Base-by-base conservation (phyloP, 92 coral and sea anemone genomes). In the Porites divaricata region DNA sequence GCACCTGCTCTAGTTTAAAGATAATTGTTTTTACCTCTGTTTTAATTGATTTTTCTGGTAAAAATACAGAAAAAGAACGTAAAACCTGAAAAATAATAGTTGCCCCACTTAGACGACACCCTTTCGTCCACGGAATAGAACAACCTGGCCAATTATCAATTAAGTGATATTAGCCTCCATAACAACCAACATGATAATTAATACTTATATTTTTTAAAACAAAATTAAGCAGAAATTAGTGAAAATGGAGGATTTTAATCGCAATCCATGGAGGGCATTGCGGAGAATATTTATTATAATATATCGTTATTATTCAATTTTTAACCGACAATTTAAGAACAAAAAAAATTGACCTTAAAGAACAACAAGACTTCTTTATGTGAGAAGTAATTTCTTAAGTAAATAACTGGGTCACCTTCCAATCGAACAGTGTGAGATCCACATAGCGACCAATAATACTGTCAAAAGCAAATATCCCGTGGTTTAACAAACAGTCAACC, bases 351-450 rank as follows among this genome's bases (percentile, higher is more conserved):
- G 4, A 35, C 45, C 45, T 35, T 35, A 25, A 59, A 8, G 23
- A 17, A 16, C 8, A 16, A 16, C 22, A 17, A 16, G 0, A n/a
- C 26, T 63, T 24, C 9, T 24, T 17, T 8, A 16, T 0, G 67
- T 35, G 4, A 35, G 45, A 35, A 35, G 45, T 35, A 35, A 35
- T 35, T 35, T 35, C 5, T 35, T 54, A 52, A 74, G 8, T 53
- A 77, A 77, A 77, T 61, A 26, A 75, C 35, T 24, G 13, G 21
- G 21, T 63, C 35, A 20, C 35, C 45, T 63, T 63, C 70, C 71
- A 77, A 35, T 63, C 14, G 61, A 63, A 64, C 81, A 20, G 56
- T 68, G 11, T 51, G 54, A 52, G 49, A 63, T 77, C 64, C 35
- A 63, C 72, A 77, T 63, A 23, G 81, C 63, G 59, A 54, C 59